These are phyloP conservation scores for Callipepla californica DNA, from an alignment of 2,113 vertebrate species.

Conservation along the genomic window DNA sequence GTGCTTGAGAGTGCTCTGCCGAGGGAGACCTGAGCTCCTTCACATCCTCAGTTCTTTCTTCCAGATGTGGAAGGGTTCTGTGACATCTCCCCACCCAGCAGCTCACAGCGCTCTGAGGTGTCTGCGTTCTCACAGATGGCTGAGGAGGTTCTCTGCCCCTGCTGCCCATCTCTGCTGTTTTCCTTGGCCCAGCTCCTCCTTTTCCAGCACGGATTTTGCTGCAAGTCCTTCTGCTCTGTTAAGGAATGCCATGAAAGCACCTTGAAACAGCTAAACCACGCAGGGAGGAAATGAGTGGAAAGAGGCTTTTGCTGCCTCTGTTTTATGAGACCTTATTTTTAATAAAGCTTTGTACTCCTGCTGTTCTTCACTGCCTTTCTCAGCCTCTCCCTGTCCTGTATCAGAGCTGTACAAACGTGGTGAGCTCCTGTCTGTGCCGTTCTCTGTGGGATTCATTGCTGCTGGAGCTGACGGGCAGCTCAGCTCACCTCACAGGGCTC, in stretches of 20 bases:
- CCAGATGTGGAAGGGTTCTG: neutral
- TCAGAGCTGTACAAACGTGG: accelerated
- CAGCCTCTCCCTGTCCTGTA: neutral
- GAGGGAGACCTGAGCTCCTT: neutral
- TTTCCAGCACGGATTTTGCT: neutral
- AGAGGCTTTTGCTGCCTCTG: neutral
- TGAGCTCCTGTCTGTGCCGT: accelerated
- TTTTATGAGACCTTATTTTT: neutral
- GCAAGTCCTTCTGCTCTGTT: accelerated
- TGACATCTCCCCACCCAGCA: neutral
- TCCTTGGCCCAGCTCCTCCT: neutral
- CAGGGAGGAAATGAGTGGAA: neutral
- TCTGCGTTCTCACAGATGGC: neutral
- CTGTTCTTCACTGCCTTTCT: neutral
- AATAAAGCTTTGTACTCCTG: slow-evolving; percentile 18
- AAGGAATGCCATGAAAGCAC: neutral
- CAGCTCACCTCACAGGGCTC: neutral
- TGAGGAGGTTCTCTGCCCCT: neutral
- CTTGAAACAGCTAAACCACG: accelerated
- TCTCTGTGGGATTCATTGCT: accelerated
- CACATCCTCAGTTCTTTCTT: neutral
- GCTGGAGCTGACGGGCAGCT: neutral
- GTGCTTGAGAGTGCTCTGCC: accelerated
- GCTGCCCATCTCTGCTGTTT: accelerated
- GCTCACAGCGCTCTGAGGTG: accelerated